Conservation (phyloP, 2,888 invertebrate species). For the Callyntrura sp. region DNA sequence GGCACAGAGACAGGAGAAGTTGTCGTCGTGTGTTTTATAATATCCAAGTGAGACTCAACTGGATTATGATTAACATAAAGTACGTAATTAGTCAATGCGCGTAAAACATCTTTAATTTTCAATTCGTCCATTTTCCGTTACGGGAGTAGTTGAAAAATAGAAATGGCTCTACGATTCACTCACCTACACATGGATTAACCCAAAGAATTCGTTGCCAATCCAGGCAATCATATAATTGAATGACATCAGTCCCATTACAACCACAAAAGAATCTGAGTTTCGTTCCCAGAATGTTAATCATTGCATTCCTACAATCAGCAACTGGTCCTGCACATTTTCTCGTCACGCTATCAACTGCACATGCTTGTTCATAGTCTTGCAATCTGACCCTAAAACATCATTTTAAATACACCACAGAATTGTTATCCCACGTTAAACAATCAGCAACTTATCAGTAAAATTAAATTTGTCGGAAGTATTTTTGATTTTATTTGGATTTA, state of each 20-base stretch:
- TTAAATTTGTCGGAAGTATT: too few species aligned
- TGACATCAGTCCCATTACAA: constrained; percentile 94
- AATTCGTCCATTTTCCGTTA: too few species aligned
- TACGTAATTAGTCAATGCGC: neutral
- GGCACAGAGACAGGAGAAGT: constrained; percentile 74
- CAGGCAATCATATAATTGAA: constrained; percentile 94
- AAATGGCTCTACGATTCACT: too few species aligned
- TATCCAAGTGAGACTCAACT: constrained; percentile 83
- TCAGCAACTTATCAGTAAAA: neutral
- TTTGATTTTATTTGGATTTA: too few species aligned
- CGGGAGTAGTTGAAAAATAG: too few species aligned
- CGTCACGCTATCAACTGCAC: constrained; percentile 95
- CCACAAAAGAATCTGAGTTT: constrained; percentile 94
- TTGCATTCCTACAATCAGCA: constrained; percentile 93
- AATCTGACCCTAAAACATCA: constrained; percentile 89
- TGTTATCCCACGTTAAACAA: too few species aligned
- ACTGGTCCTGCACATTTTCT: constrained; percentile 95
- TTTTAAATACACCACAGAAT: neutral
- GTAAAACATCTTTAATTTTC: too few species aligned
- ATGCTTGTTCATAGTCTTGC: constrained; percentile 95
- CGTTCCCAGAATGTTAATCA: constrained; percentile 95
- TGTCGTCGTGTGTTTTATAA: constrained; percentile 77
- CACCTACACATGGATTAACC: constrained; percentile 97
- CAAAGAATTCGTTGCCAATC: constrained; percentile 96
- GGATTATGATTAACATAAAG: constrained; percentile 31